phyloP scores from a whole-genome alignment of 2,888 invertebrate genomes.

The Gisinianus flammeolus region DNA sequence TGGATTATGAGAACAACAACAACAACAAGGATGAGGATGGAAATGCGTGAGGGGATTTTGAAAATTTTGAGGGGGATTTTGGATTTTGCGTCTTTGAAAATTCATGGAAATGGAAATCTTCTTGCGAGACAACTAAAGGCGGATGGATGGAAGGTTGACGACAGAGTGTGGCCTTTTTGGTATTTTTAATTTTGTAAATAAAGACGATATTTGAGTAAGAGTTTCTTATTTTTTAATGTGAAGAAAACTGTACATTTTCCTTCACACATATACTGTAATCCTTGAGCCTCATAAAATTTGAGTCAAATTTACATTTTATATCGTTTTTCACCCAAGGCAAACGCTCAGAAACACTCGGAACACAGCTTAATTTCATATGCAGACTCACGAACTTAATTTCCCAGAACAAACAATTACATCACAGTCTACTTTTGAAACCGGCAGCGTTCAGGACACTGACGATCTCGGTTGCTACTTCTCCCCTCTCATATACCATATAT shows the following conservation, averaged over 20 bases:
- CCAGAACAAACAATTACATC: constrained; percentile 10
- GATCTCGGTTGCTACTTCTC: too few species aligned
- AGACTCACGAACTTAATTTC: constrained; percentile 31
- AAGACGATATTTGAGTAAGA: too few species aligned
- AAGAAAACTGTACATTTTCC: too few species aligned
- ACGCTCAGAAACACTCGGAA: background rate
- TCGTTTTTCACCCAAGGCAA: background rate
- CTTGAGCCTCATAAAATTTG: background rate
- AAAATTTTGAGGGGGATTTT: background rate
- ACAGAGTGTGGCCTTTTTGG: background rate
- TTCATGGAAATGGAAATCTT: background rate
- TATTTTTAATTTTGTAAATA: background rate
- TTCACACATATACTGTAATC: too few species aligned
- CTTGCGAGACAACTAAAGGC: too few species aligned
- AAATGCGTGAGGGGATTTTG: too few species aligned
- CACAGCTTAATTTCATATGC: constrained; percentile 34
- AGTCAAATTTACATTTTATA: background rate
- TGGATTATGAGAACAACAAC: background rate
- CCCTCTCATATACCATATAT: too few species aligned
- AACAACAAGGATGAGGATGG: background rate
- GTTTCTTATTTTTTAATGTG: too few species aligned
- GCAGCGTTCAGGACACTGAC: too few species aligned
- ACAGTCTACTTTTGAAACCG: too few species aligned
- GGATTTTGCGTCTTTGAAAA: too few species aligned
- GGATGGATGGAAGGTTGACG: background rate